These are phyloP conservation scores for Thera britannica DNA, from an alignment of 2,888 invertebrate species.

Conservation along the genomic window DNA sequence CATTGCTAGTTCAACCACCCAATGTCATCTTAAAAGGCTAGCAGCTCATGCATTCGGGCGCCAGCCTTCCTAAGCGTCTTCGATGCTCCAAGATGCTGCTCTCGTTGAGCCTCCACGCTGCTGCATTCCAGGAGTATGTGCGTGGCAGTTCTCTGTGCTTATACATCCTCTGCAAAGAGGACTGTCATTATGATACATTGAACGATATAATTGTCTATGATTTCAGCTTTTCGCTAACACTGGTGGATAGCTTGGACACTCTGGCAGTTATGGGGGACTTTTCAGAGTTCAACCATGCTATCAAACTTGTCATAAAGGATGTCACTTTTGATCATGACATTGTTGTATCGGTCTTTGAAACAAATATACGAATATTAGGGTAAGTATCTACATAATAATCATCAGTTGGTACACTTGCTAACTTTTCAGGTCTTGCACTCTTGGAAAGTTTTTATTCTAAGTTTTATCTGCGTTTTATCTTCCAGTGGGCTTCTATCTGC, in stretches of 20 bases:
- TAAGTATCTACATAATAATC: slow-evolving; percentile 66
- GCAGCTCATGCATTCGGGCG: no score
- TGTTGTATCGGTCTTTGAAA: slow-evolving; percentile 98
- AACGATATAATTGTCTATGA: slow-evolving; percentile 28
- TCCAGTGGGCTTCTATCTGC: slow-evolving; percentile 95
- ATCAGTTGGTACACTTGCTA: no score
- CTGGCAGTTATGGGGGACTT: slow-evolving; percentile 96
- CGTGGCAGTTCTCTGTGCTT: no score
- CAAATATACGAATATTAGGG: slow-evolving; percentile 99
- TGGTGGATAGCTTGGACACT: slow-evolving; percentile 97
- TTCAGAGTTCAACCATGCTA: slow-evolving; percentile 96
- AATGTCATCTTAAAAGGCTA: no score
- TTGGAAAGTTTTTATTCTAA: no score
- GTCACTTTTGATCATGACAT: slow-evolving; percentile 97
- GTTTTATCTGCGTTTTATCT: slow-evolving; percentile 17
- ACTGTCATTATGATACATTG: not conserved
- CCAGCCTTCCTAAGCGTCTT: no score
- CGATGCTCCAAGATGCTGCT: no score
- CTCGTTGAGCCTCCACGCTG: no score
- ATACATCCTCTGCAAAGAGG: no score
- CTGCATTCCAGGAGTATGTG: no score
- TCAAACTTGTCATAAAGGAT: slow-evolving; percentile 92
- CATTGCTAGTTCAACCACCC: no score
- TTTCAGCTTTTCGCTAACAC: slow-evolving; percentile 96
- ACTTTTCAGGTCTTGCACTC: no score